A percentile compares a stretch with the other conserved stretches of the same genome.
Conservation (phyloP, 2,888 invertebrate species). For the Dasysyrphus tricinctus region DNA sequence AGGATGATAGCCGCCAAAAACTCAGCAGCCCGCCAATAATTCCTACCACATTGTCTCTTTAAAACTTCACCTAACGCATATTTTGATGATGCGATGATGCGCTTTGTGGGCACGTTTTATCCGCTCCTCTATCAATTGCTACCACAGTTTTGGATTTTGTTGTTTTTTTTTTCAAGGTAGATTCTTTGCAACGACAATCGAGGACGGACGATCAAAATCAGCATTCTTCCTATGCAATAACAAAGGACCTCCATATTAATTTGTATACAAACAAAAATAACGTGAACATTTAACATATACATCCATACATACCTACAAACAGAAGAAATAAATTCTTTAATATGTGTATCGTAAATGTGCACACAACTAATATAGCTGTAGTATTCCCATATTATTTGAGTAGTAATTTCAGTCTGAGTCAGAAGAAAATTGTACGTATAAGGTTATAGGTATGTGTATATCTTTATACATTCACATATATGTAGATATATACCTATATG, state of each 20-base stretch:
- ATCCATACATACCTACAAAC: conserved; percentile 25
- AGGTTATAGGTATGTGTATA: not conserved
- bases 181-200: not conserved
- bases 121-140: conserved; percentile 33
- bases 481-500: not conserved
- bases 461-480: not conserved
- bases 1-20: conserved; percentile 24
- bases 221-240: conserved; percentile 58
- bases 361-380: not conserved
- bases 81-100: conserved; percentile 31
- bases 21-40: conserved; percentile 8
- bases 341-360: conserved; percentile 44
- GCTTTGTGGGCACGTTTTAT: conserved; percentile 60
- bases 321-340: conserved; percentile 58
- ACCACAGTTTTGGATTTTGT: not conserved
- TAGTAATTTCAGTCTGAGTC: not conserved
- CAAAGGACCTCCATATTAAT: conserved; percentile 71
- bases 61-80: not conserved
- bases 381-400: conserved; percentile 9
- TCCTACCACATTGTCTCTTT: conserved; percentile 4
- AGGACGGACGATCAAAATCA: conserved; percentile 30
- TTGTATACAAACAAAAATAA: conserved; percentile 44
- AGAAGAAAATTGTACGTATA: not conserved
- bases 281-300: conserved; percentile 28
- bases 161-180: conserved; percentile 10